A percentile compares a stretch with the other conserved stretches of the same genome.
These are phyloP conservation scores for Rhinichthys osculus DNA, from an alignment of 2,797 vertebrate species.

Conservation along the genomic window DNA sequence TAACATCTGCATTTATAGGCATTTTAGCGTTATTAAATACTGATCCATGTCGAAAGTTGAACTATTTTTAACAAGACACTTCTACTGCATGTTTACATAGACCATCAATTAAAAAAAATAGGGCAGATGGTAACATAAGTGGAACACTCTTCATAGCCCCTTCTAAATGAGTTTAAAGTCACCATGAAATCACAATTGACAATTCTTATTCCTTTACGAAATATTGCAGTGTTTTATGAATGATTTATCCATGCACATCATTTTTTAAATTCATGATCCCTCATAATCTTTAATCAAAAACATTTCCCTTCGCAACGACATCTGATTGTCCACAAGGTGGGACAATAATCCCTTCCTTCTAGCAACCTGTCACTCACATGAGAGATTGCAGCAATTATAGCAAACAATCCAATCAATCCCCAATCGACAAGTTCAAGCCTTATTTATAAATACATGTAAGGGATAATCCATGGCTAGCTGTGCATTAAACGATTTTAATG, in stretches of 20 bases:
- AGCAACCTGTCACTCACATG: background rate
- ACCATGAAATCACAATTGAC: background rate
- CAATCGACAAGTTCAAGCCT: background rate
- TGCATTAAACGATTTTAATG: background rate
- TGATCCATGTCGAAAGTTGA: background rate
- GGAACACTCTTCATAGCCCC: background rate
- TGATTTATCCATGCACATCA: background rate
- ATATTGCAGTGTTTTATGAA: background rate
- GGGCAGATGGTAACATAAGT: slow-evolving; percentile 18
- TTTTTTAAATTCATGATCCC: too few species aligned
- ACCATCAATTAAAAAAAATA: slow-evolving; percentile 24
- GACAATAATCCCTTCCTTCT: background rate
- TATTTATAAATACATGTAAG: background rate
- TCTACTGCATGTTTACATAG: background rate
- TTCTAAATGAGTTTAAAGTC: slow-evolving; percentile 23
- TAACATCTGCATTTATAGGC: background rate
- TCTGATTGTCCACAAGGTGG: background rate
- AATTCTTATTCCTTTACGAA: background rate
- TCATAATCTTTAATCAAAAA: background rate
- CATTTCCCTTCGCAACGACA: background rate
- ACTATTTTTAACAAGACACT: slow-evolving; percentile 1
- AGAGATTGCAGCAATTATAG: background rate
- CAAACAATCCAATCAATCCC: background rate
- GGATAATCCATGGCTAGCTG: background rate
- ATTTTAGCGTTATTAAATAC: background rate